These are phyloP conservation scores for Hyperopisus bebe DNA, from an alignment of 2,113 vertebrate genomes.

Conservation along the genomic window DNA sequence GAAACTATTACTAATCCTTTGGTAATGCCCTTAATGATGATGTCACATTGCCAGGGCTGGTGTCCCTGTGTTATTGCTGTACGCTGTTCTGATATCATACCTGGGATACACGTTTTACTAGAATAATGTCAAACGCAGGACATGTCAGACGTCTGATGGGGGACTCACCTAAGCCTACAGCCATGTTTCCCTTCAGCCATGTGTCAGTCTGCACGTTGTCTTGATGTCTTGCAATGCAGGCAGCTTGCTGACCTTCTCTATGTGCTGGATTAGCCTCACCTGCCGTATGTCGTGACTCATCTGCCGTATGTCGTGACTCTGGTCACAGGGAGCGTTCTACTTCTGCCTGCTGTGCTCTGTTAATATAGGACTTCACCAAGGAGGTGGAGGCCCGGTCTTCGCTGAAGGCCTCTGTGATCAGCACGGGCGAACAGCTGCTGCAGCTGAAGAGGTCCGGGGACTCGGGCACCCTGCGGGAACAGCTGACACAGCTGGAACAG, in stretches of 20 bases:
- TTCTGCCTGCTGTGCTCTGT: background rate
- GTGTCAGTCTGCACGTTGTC: background rate
- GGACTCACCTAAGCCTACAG: background rate
- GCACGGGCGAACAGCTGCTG: conserved; percentile 64
- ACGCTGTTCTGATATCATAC: background rate
- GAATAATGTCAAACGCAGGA: background rate
- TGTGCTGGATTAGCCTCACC: background rate
- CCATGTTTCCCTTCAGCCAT: background rate
- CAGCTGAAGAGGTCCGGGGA: conserved; percentile 63
- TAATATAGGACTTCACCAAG: conserved; percentile 68
- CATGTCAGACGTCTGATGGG: background rate
- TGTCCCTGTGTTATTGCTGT: background rate
- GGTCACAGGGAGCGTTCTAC: too few relatives aligned
- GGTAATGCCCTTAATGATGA: background rate
- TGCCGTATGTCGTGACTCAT: too few relatives aligned
- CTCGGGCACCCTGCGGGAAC: conserved; percentile 54
- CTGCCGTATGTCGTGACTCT: background rate
- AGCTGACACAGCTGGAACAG: conserved; percentile 66
- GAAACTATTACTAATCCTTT: background rate
- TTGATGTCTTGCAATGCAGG: background rate
- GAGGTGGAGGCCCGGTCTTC: conserved; percentile 67
- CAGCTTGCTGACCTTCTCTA: background rate
- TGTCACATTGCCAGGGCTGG: background rate
- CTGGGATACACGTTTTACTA: background rate
- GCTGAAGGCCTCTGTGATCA: conserved; percentile 62